Conservation (phyloP, 2,888 invertebrate species). For the Ctenicera cuprea region DNA sequence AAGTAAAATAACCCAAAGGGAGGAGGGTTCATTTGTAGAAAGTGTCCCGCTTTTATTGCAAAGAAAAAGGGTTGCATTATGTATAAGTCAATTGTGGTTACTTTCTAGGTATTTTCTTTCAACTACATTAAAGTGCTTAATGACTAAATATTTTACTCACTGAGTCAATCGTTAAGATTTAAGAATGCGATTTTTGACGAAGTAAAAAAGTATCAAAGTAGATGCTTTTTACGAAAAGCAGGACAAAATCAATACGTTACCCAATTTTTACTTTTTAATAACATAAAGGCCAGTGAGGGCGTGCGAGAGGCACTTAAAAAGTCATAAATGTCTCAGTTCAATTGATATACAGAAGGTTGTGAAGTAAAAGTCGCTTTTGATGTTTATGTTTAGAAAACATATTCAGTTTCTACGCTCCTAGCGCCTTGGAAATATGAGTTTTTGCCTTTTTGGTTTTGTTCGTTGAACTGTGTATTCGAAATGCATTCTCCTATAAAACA, state of each 20-base stretch:
- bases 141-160: too few species aligned
- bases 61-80: too few species aligned
- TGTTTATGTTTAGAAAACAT: conserved; percentile 19
- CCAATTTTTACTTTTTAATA: conserved; percentile 18
- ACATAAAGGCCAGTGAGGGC: conserved; percentile 13
- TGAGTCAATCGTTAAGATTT: too few species aligned
- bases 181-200: too few species aligned
- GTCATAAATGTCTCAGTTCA: conserved; percentile 23
- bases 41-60: too few species aligned
- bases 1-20: too few species aligned
- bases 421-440: conserved; percentile 8
- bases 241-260: conserved; percentile 1
- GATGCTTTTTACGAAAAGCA: neutral
- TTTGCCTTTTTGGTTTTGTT: neutral
- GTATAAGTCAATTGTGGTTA: too few species aligned
- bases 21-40: too few species aligned
- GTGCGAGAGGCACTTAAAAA: conserved; percentile 36
- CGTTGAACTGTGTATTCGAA: conserved; percentile 22
- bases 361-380: conserved; percentile 35
- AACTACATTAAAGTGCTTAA: too few species aligned
- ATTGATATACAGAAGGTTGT: conserved; percentile 36
- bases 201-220: too few species aligned
- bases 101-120: too few species aligned
- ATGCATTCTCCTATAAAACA: conserved; percentile 43
- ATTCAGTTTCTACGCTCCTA: conserved; percentile 16